phyloP scores from a whole-genome alignment of 1,140 invertebrate genomes.

The Popillia japonica region DNA sequence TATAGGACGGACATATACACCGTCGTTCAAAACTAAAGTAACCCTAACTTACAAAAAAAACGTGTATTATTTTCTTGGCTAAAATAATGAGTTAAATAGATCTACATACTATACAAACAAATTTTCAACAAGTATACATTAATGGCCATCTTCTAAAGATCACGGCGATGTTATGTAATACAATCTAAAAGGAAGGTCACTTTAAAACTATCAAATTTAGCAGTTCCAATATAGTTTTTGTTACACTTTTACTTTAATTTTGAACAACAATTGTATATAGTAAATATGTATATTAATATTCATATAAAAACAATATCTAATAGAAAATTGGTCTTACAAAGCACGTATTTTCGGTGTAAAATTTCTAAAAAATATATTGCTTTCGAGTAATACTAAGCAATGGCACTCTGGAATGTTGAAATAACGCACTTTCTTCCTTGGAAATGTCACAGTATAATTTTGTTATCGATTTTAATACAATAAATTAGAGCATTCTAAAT shows the following conservation, averaged over 20 bases:
- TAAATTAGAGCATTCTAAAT: not conserved
- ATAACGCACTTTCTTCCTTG: conserved; percentile 1
- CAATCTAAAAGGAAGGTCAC: no score
- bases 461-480: not conserved
- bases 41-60: not conserved
- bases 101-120: no score
- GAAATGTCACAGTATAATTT: not conserved
- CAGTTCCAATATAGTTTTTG: not conserved
- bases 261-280: not conserved
- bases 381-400: not conserved
- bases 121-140: no score
- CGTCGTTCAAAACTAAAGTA: conserved; percentile 13
- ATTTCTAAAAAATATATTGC: conserved; percentile 33
- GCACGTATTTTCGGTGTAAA: conserved; percentile 22
- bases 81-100: no score
- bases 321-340: not conserved
- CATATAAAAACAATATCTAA: conserved; percentile 1
- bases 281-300: conserved; percentile 1
- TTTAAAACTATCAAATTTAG: no score
- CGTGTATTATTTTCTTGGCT: no score
- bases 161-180: no score
- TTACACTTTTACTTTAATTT: conserved; percentile 4
- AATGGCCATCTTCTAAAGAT: no score
- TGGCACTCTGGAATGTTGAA: conserved; percentile 27
- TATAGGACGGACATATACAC: conserved; percentile 26